Evolutionary conservation across 2,888 invertebrate species (phyloP), one percentile per base, ranked within the genome.

Genomic region (Brachypalpus laphriformis): DNA sequence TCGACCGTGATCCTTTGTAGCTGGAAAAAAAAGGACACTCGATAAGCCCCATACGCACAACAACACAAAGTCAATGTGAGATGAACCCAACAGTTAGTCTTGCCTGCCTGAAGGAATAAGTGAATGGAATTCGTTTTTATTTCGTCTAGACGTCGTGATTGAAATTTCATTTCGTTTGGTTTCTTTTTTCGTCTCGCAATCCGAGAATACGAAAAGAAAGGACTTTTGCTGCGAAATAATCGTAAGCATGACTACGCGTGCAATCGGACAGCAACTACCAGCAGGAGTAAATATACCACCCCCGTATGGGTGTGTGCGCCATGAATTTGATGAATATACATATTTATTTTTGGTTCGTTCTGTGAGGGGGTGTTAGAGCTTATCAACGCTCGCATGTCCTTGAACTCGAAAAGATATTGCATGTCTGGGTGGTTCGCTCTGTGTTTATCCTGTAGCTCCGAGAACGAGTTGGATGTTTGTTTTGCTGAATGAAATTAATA

Each of bases 351-450:
- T 37, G 70, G 65, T 56, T 72, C 28, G 20, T 25, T 5, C 25
- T 25, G 2, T 25, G 18, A n/a, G n/a, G 34, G 25, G 25, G 45
- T 56, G 47, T 8, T 42, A 25, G 9, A 42, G 42, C 71, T 40
- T 14, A 54, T 47, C 61, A 22, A 37, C 51, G 28, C n/a, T 78
- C 72, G 74, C 68, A 80, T 83, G 83, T 80, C 83, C 83, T 83
- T 83, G 82, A 83, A 78, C 82, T 68, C 72, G 45, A 77, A 37
- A 59, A 56, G 31, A 71, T 76, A 77, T 82, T 77, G 77, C 82
- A 72, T 72, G 82, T 59, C 77, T 61, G 56, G 61, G 61, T 70
- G 42, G 14, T 49, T 47, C 18, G n/a, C n/a, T 45, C 4, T 40
- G 28, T 47, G 18, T n/a, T n/a, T n/a, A n/a, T n/a, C n/a, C n/a